These are phyloP conservation scores for Holacanthus passer DNA, from an alignment of 2,113 vertebrate species.

Conservation along the genomic window DNA sequence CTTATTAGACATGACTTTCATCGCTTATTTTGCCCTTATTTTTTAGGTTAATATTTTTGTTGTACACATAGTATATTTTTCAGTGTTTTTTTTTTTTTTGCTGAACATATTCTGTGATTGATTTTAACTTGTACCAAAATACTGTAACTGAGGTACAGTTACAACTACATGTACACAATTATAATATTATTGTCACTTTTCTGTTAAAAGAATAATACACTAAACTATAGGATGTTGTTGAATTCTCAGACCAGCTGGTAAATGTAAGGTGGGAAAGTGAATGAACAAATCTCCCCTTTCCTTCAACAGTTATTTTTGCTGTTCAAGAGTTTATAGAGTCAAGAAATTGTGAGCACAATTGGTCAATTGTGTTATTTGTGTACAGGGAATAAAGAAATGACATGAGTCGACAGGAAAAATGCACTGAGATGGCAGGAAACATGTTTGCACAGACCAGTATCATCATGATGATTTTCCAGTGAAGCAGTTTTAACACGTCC, in stretches of 20 bases:
- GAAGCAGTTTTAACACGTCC: conserved; percentile 13
- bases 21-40: too few species aligned
- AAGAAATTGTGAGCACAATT: not conserved
- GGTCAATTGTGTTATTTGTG: not conserved
- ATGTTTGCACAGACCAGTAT: not conserved
- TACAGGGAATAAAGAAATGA: conserved; percentile 16
- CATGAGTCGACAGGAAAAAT: conserved; percentile 36
- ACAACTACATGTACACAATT: not conserved
- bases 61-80: too few species aligned
- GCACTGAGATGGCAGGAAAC: conserved; percentile 34
- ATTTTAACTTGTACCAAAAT: not conserved
- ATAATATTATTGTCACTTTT: not conserved
- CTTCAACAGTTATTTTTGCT: not conserved
- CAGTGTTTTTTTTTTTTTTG: too few species aligned
- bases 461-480: conserved; percentile 31
- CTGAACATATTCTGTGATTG: not conserved
- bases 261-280: not conserved
- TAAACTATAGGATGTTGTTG: not conserved
- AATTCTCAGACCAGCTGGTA: not conserved
- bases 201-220: not conserved
- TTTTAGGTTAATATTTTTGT: too few species aligned
- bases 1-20: too few species aligned
- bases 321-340: too few species aligned
- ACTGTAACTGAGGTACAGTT: not conserved
- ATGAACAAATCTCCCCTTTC: too few species aligned